phyloP scores from a whole-genome alignment of 1,140 invertebrate species.

The Drosophila athabasca region DNA sequence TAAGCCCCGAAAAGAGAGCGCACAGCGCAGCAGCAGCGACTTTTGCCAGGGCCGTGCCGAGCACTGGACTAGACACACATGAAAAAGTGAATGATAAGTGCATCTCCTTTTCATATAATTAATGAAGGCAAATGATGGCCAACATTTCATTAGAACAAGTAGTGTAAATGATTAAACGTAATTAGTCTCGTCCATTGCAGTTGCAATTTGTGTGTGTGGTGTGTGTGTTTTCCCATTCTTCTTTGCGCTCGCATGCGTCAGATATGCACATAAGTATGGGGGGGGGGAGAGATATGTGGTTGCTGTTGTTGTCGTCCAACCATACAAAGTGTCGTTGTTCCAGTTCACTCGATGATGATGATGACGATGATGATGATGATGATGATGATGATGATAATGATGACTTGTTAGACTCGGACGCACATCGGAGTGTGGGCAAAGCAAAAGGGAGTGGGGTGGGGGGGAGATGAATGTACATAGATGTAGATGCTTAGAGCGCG shows the following conservation, averaged over 20 bases:
- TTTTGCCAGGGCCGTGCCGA: too few relatives aligned
- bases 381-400: conserved; percentile 54
- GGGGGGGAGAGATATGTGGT: not conserved
- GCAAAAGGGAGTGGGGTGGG: conserved; percentile 2
- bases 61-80: too few relatives aligned
- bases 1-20: too few relatives aligned
- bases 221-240: conserved; percentile 20
- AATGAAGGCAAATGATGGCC: not conserved
- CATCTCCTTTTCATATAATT: not conserved
- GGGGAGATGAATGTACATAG: too few relatives aligned
- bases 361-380: conserved; percentile 27
- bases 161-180: conserved; percentile 1
- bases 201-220: conserved; percentile 12
- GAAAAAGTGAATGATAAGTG: too few relatives aligned
- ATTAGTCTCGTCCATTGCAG: not conserved
- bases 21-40: too few relatives aligned
- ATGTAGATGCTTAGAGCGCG: conserved; percentile 1
- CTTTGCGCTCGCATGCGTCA: conserved; percentile 27
- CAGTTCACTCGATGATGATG: conserved; percentile 53
- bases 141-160: too few relatives aligned
- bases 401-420: conserved; percentile 74
- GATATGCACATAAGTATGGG: conserved; percentile 8
- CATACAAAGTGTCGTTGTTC: conserved; percentile 55
- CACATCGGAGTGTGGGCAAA: conserved; percentile 18
- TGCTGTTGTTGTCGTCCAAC: conserved; percentile 21